These are phyloP conservation scores for Drosophila nebulosa DNA, from an alignment of 1,140 invertebrate genomes.

Conservation along the genomic window DNA sequence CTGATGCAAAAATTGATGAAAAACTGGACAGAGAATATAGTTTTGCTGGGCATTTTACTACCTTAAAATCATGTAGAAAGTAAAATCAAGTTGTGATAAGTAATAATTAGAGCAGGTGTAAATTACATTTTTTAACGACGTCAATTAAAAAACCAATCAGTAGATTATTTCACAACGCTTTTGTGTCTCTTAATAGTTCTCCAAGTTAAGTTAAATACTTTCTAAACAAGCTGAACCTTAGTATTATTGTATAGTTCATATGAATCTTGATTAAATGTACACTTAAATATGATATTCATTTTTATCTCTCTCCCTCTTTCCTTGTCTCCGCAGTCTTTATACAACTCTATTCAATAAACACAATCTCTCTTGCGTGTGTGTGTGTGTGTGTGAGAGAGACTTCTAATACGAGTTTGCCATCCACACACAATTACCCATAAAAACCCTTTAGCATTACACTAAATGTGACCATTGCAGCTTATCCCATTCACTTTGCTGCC, in stretches of 20 bases:
- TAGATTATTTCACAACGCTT: too few relatives aligned
- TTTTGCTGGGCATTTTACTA: too few relatives aligned
- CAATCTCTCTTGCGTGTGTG: conserved; percentile 30
- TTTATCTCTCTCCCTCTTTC: neutral
- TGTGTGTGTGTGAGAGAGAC: neutral
- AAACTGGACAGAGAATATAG: too few relatives aligned
- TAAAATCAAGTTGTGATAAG: too few relatives aligned
- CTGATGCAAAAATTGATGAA: too few relatives aligned
- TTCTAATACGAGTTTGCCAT: conserved; percentile 37
- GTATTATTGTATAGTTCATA: conserved; percentile 8
- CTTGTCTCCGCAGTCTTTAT: neutral
- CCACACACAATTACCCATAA: conserved; percentile 67
- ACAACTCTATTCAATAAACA: conserved; percentile 42
- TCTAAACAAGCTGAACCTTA: conserved; percentile 2
- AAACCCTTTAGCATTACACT: conserved; percentile 71
- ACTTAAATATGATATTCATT: conserved; percentile 23
- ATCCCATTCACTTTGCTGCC: conserved; percentile 21
- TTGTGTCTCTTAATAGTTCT: neutral
- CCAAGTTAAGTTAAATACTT: conserved; percentile 15
- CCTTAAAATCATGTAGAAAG: too few relatives aligned
- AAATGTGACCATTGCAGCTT: conserved; percentile 55
- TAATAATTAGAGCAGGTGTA: too few relatives aligned
- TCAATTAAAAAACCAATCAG: too few relatives aligned
- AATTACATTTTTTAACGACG: too few relatives aligned
- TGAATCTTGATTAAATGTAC: conserved; percentile 37